Evolutionary conservation across 2,797 vertebrate species (phyloP), one percentile per base, ranked within the genome.

Genomic region (Chelmon rostratus): DNA sequence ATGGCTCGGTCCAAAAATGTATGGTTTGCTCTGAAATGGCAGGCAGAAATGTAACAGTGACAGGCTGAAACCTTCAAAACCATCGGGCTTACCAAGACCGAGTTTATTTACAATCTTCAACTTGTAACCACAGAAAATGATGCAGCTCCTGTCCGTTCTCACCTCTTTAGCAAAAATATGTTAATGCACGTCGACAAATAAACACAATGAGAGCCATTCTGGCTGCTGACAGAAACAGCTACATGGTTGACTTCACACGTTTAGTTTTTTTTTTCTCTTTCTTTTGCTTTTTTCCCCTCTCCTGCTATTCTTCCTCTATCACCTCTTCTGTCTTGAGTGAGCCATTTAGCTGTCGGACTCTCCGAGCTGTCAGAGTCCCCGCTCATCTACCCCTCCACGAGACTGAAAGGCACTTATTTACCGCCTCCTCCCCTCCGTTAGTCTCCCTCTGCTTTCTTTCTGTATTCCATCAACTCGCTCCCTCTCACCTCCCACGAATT

Each of bases 381-480:
- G 71, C 79, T 83, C 86, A 73, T 88, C 81, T 84, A 57, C 68
- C 85, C 73, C 78, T 83, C 75, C 23, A 71, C 63, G 12, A 57
- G 68, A 78, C 68, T 86, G 91, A 91, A 90, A 89, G 85, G 79
- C 86, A 68, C 75, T 90, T 83, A 92, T 92, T 90, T 88, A 77
- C 76, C 12, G 23, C 69, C 59, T 56, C 80, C 72, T 64, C 74
- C 77, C 78, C 62, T 82, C 66, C 35, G 81, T 76, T 46, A 49
- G 62, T 65, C 78, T 68, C 64, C 59, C 21, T 65, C 68, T 38
- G 18, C 72, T 57, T 58, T 63, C 40, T 42, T 23, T 77, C 68
- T 66, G 33, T 77, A 61, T 84, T 81, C 76, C 21, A 42, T 73
- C 75, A 44, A 40, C 69, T 75, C 50, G 9, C 47, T 66, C 49